Conservation (phyloP, 2,888 invertebrate genomes). For the Glaucopsyche alexis region DNA sequence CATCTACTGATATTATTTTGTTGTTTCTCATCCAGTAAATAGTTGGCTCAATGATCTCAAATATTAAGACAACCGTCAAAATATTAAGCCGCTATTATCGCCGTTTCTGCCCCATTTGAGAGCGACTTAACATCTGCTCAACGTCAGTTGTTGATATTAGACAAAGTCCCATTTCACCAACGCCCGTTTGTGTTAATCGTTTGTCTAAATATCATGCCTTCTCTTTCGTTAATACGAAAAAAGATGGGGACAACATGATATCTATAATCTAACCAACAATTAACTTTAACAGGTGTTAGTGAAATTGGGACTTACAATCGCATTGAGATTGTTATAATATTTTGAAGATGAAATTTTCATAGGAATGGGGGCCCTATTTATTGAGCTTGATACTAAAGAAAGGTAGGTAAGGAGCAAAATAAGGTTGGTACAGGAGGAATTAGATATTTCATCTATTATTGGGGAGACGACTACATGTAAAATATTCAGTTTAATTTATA, state of each 20-base stretch:
- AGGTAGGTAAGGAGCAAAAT: not conserved
- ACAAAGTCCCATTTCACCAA: not conserved
- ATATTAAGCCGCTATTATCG: conserved; percentile 13
- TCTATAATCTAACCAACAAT: too few relatives aligned
- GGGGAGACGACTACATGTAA: too few relatives aligned
- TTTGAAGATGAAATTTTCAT: conserved; percentile 7
- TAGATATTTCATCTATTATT: too few relatives aligned
- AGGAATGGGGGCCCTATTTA: not conserved
- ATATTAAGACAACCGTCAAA: conserved; percentile 20
- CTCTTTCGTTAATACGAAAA: too few relatives aligned
- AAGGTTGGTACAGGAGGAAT: too few relatives aligned
- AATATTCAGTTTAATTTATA: too few relatives aligned
- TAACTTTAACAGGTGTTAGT: too few relatives aligned
- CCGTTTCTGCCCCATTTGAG: conserved; percentile 22
- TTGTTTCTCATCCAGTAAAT: not conserved
- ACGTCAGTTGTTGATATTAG: conserved; percentile 29
- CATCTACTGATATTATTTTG: too few relatives aligned
- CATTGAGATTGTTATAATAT: not conserved
- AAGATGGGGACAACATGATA: too few relatives aligned
- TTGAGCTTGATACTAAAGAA: not conserved
- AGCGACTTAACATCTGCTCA: conserved; percentile 23
- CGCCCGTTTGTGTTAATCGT: too few relatives aligned
- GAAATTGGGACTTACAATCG: too few relatives aligned
- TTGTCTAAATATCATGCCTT: too few relatives aligned
- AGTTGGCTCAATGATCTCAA: not conserved